phyloP scores from a whole-genome alignment of 35 echinoderm and acorn worm genomes.

The Amphiura filiformis region DNA sequence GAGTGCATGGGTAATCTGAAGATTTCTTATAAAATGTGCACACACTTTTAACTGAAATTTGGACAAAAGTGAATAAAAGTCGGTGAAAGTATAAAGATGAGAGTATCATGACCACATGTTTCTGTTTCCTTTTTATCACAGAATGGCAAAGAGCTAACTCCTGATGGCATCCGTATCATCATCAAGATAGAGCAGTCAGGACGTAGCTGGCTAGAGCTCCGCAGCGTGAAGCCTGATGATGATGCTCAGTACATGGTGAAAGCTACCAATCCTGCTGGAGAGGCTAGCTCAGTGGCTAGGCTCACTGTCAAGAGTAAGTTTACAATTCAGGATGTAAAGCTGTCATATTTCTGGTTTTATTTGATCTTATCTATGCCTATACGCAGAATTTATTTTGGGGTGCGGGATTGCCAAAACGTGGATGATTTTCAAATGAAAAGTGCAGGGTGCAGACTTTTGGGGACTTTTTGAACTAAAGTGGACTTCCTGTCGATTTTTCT shows the following conservation, averaged over 20 bases:
- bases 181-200: constrained; percentile 79
- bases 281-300: constrained; percentile 76
- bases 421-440: too few relatives aligned
- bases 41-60: too few relatives aligned
- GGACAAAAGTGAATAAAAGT: too few relatives aligned
- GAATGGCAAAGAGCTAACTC: constrained; percentile 83
- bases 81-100: too few relatives aligned
- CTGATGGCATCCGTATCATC: constrained; percentile 72
- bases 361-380: not conserved
- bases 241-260: constrained; percentile 79
- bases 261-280: constrained; percentile 91
- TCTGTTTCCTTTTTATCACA: not conserved
- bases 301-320: constrained; percentile 70
- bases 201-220: constrained; percentile 64
- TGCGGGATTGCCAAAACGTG: too few relatives aligned
- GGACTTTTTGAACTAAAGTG: too few relatives aligned
- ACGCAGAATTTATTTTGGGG: too few relatives aligned
- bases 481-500: too few relatives aligned
- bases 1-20: too few relatives aligned
- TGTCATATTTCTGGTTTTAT: not conserved
- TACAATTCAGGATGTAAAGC: constrained; percentile 2
- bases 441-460: too few relatives aligned
- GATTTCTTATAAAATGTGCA: too few relatives aligned
- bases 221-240: constrained; percentile 66
- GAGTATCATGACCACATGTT: too few relatives aligned